phyloP scores from a whole-genome alignment of 2,113 vertebrate species.

The Numenius arquata region DNA sequence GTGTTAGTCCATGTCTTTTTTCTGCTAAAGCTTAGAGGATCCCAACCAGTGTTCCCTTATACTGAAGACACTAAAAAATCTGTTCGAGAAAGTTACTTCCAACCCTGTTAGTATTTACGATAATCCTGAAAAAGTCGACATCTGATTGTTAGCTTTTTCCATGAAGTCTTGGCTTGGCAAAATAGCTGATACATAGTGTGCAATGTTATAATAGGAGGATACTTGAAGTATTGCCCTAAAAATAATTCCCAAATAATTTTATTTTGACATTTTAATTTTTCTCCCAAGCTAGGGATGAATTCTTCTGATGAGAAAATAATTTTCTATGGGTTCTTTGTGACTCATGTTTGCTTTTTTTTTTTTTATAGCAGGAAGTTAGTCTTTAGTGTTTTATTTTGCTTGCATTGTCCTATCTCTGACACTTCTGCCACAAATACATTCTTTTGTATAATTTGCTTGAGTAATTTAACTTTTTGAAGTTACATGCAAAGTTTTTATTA shows the following conservation, averaged over 20 bases:
- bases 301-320: background rate
- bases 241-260: background rate
- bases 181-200: background rate
- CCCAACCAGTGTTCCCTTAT: background rate
- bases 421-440: background rate
- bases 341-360: background rate
- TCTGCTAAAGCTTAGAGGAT: background rate
- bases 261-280: background rate
- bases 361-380: background rate
- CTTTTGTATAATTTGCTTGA: background rate
- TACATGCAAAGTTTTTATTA: background rate
- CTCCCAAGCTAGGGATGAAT: background rate
- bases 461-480: background rate
- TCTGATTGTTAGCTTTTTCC: background rate
- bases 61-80: background rate
- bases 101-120: background rate
- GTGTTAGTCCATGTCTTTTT: rapidly evolving
- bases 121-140: background rate
- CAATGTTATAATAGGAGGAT: background rate
- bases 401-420: background rate
- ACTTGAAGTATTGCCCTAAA: background rate
- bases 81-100: background rate
- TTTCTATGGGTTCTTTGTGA: background rate
- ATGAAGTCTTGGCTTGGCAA: background rate
- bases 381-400: background rate